Percentiles rank a stretch among this genome's conserved stretches.
phyloP scores from a whole-genome alignment of 2,888 invertebrate genomes.

The Cecidostiba fungosa region DNA sequence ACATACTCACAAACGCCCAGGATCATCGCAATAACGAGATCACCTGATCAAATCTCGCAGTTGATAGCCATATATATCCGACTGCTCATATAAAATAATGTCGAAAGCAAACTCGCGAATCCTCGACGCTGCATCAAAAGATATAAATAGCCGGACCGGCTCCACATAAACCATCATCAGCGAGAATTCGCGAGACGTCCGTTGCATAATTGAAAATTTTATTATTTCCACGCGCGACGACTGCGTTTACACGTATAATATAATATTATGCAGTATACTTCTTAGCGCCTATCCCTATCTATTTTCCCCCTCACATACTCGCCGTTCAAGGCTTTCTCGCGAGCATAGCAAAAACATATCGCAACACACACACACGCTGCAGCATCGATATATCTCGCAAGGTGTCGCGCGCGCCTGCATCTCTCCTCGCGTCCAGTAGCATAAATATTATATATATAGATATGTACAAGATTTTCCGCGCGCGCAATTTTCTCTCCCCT shows the following conservation, averaged over 20 bases:
- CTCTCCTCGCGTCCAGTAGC: slow-evolving; percentile 29
- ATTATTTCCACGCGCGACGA: slow-evolving; percentile 46
- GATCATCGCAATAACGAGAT: too few relatives aligned
- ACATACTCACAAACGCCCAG: too few relatives aligned
- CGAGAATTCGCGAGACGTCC: background rate
- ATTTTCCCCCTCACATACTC: background rate
- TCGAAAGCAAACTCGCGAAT: slow-evolving; percentile 11
- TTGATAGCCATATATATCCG: too few relatives aligned
- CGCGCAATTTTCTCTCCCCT: slow-evolving; percentile 71
- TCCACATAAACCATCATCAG: slow-evolving; percentile 1
- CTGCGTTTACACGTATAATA: slow-evolving; percentile 17
- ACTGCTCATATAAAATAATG: background rate
- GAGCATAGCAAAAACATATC: slow-evolving; percentile 42
- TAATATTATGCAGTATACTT: too few relatives aligned
- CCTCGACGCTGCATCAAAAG: background rate
- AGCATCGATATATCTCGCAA: slow-evolving; percentile 49
- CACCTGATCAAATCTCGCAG: too few relatives aligned
- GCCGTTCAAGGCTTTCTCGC: slow-evolving; percentile 57
- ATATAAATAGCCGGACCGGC: slow-evolving; percentile 22
- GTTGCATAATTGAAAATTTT: slow-evolving; percentile 62
- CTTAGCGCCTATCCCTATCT: background rate
- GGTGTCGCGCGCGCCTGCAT: slow-evolving; percentile 50
- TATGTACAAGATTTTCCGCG: slow-evolving; percentile 60
- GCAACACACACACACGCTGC: slow-evolving; percentile 20
- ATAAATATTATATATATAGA: background rate